Base-by-base conservation (phyloP, 2,888 invertebrate genomes). In the Rotaria magnacalcarata region DNA sequence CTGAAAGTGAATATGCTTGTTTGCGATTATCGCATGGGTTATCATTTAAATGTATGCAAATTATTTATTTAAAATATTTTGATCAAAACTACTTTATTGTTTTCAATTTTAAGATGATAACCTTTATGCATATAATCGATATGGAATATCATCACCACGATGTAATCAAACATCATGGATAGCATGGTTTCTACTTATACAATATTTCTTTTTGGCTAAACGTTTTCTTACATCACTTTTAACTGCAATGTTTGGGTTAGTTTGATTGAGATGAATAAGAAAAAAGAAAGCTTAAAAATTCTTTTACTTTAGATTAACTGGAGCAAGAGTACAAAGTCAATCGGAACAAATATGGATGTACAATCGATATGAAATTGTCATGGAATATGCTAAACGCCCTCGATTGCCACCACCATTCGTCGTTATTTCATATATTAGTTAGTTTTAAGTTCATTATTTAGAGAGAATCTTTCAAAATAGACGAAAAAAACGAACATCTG, bases 261-360 rank as follows among this genome's bases (percentile, higher is more conserved):
- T 54, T 47, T 47, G 14, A n/a, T 47, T 6, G 0, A 27, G 34
- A 56, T 56, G 2, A 56, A 56, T 56, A 56, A 24, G 4, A 1
- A 16, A 5, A 24, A 41, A 10, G 21, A 84, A 8, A 54, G 0
- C 7, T 54, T 34, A 21, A 4, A 5, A 21, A 21, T 21, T 50
- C 21, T 54, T 54, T 14, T 10, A 21, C 19, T 34, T 47, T 67
- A 86, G 86, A 50, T 75, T 84, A 41, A 86, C 86, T 27, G 84
- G 84, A 58, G 85, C 85, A n/a, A 74, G 84, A 75, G 86, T 86
- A 27, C 75, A 85, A 47, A 84, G 84, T n/a, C 75, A 85, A 80
- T 86, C 86, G 43, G 85, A 86, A 34, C 86, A 86, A 86, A 86
- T 86, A 58, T 86, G 86, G 86, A 86, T 86, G 86, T 86, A 75